These are phyloP conservation scores for Hylaeus anthracinus DNA, from an alignment of 1,140 invertebrate genomes.

Conservation along the genomic window DNA sequence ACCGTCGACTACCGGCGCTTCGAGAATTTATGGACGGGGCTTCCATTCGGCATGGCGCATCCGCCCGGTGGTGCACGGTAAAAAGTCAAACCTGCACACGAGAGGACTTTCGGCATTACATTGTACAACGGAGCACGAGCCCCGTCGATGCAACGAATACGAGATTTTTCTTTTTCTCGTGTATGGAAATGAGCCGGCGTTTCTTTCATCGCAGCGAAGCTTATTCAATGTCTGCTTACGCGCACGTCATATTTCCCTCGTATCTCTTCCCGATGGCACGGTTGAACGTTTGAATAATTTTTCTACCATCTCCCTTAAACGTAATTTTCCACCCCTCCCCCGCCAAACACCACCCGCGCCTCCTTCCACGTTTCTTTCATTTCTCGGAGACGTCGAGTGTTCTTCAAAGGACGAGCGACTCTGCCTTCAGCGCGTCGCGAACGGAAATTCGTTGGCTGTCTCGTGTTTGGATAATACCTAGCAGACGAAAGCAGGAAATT, in stretches of 20 bases:
- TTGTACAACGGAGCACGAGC: conserved; percentile 10
- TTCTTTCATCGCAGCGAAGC: conserved; percentile 18
- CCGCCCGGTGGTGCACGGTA: conserved; percentile 20
- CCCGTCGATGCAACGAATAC: conserved; percentile 18
- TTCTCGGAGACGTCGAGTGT: conserved; percentile 20
- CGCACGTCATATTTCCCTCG: conserved; percentile 16
- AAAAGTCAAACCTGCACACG: conserved; percentile 41
- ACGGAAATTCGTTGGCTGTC: background rate
- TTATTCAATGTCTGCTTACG: conserved; percentile 39
- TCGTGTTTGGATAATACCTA: conserved; percentile 6
- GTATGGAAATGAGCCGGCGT: conserved; percentile 34
- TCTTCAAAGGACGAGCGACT: conserved; percentile 3
- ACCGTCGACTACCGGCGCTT: conserved; percentile 50
- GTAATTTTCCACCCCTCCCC: background rate
- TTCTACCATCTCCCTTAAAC: conserved; percentile 12
- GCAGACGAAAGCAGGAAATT: background rate
- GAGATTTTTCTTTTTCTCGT: conserved; percentile 32
- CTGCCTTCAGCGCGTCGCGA: too few relatives aligned
- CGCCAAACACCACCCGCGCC: too few relatives aligned
- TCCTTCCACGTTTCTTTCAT: conserved; percentile 16
- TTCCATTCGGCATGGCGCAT: conserved; percentile 32
- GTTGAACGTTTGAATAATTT: conserved; percentile 18
- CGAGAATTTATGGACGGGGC: conserved; percentile 43
- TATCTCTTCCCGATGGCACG: background rate
- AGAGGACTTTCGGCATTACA: conserved; percentile 37